Evolutionary conservation across 2,113 vertebrate species (phyloP).

Genomic region (Eptesicus fuscus): DNA sequence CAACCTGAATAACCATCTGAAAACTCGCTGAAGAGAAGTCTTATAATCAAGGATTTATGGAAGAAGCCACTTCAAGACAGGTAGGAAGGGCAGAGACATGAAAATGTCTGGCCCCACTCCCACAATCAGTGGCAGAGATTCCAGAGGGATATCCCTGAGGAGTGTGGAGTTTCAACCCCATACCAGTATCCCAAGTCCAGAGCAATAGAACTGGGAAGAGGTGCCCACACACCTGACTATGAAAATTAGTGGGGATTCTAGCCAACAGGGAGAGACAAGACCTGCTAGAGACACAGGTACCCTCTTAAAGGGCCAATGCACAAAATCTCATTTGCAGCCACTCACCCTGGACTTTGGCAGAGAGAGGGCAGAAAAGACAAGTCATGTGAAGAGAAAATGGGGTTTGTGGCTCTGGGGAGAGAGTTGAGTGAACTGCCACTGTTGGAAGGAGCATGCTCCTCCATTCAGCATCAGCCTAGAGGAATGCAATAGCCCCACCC

Average conservation of each 20-base stretch:
- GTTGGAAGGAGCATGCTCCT: background rate
- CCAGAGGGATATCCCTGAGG: background rate
- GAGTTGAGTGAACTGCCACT: background rate
- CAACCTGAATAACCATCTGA: background rate
- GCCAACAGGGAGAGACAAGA: background rate
- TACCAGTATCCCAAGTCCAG: background rate
- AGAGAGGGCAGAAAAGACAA: background rate
- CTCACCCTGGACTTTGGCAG: background rate
- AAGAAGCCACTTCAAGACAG: background rate
- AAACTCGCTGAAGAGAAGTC: background rate
- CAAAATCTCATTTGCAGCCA: background rate
- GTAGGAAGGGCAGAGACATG: background rate
- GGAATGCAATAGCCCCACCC: background rate
- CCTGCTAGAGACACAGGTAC: background rate
- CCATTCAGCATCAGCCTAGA: background rate
- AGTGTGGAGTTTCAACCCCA: background rate
- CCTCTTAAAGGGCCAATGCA: background rate
- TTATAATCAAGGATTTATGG: background rate
- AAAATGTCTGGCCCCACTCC: background rate
- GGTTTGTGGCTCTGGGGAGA: background rate
- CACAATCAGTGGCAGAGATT: background rate
- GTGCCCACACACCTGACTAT: background rate
- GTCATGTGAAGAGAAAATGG: background rate
- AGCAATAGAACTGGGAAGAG: background rate
- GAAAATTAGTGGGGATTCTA: background rate